Evolutionary conservation across 2,113 vertebrate genomes (phyloP).

Genomic region (Psilopogon haemacephalus): DNA sequence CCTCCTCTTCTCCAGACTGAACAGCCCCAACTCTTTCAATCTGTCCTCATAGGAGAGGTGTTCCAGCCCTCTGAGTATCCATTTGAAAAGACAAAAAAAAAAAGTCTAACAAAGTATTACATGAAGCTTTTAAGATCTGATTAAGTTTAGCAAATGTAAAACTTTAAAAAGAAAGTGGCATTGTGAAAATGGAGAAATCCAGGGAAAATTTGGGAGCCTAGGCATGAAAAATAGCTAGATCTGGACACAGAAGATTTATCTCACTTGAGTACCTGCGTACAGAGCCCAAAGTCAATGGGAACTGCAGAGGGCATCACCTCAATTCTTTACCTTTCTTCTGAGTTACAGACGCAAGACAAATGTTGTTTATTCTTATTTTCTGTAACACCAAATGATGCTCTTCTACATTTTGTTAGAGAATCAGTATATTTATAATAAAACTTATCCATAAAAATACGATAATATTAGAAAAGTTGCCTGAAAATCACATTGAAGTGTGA

Average conservation of each 20-base stretch:
- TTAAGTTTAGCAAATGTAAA: background rate
- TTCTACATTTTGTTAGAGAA: background rate
- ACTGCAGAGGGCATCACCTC: background rate
- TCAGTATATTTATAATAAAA: background rate
- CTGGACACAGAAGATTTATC: background rate
- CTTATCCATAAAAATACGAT: background rate
- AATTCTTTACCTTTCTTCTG: background rate
- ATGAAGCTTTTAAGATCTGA: background rate
- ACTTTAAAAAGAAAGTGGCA: background rate
- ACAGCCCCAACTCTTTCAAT: no score
- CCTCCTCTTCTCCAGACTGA: no score
- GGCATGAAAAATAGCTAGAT: background rate
- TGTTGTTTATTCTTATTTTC: background rate
- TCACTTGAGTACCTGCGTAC: background rate
- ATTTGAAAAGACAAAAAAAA: background rate
- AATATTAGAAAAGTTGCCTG: background rate
- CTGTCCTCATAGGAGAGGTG: no score
- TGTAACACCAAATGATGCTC: background rate
- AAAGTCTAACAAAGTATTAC: background rate
- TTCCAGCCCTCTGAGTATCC: no score
- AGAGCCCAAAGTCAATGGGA: background rate
- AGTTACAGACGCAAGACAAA: background rate
- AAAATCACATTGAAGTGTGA: background rate
- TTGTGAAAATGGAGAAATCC: background rate
- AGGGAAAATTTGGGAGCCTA: background rate